Conservation (phyloP, 2,888 invertebrate genomes). For the Melipona beecheii region DNA sequence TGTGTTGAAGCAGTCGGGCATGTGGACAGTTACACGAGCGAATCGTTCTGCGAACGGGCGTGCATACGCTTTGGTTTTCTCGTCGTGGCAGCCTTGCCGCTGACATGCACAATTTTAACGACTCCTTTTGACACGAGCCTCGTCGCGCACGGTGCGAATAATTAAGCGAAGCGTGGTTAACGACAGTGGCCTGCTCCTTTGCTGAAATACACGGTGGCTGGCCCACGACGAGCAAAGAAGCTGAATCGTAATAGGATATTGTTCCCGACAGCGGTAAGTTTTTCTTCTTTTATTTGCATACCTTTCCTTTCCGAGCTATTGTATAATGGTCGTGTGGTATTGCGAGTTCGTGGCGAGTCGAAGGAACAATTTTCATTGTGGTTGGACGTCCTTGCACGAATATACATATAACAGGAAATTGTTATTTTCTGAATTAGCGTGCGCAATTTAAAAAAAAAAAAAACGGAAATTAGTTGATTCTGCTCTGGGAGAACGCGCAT, state of each 20-base stretch:
- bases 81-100: neutral
- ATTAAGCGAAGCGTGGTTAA: constrained; percentile 23
- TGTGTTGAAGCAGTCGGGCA: neutral
- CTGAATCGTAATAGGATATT: constrained; percentile 35
- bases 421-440: neutral
- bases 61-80: neutral
- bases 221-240: neutral
- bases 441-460: neutral
- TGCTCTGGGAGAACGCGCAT: neutral
- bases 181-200: neutral
- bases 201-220: constrained; percentile 7
- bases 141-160: constrained; percentile 28
- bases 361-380: neutral
- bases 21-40: constrained; percentile 1
- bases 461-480: neutral
- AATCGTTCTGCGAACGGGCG: constrained; percentile 13
- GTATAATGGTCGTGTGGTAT: neutral
- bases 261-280: constrained; percentile 8
- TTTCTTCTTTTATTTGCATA: neutral
- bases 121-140: constrained; percentile 20
- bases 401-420: too few relatives aligned
- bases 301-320: too few relatives aligned
- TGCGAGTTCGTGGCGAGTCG: too few relatives aligned
- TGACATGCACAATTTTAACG: constrained; percentile 37
- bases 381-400: too few relatives aligned